phyloP scores from a whole-genome alignment of 2,888 invertebrate genomes.

The Catocala nupta region DNA sequence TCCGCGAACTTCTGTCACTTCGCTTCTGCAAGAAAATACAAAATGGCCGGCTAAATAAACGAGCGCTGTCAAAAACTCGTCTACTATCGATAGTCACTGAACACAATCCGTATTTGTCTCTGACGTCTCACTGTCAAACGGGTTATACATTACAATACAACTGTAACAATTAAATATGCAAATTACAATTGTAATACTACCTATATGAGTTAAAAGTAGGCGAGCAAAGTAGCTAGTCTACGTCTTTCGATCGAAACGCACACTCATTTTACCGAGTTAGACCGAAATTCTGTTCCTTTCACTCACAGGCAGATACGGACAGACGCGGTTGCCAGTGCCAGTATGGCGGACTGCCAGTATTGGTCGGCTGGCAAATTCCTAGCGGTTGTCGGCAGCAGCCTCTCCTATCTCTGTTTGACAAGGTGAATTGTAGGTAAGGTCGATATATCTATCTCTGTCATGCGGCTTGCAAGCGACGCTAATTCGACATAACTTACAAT shows the following conservation, averaged over 20 bases:
- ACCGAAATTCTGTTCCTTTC: constrained; percentile 73
- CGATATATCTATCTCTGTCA: constrained; percentile 49
- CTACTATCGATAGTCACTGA: constrained; percentile 31
- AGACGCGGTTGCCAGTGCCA: constrained; percentile 70
- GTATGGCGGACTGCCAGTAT: constrained; percentile 75
- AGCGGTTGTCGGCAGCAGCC: constrained; percentile 60
- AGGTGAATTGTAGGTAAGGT: constrained; percentile 9
- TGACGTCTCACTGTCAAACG: constrained; percentile 36
- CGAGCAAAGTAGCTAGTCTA: constrained; percentile 38
- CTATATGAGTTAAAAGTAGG: constrained; percentile 40
- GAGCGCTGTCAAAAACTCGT: constrained; percentile 53
- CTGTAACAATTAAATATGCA: constrained; percentile 61
- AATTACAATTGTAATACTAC: constrained; percentile 58
- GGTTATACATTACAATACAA: constrained; percentile 47
- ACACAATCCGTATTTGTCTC: constrained; percentile 22
- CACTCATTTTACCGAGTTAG: constrained; percentile 47
- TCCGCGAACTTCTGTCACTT: constrained; percentile 69
- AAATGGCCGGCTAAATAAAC: constrained; percentile 80
- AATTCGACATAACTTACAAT: constrained; percentile 49
- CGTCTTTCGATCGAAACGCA: constrained; percentile 54
- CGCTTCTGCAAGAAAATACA: constrained; percentile 71
- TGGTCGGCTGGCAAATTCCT: constrained; percentile 75
- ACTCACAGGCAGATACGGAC: constrained; percentile 64
- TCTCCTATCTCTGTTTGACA: constrained; percentile 63
- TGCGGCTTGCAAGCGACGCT: constrained; percentile 39